phyloP scores from a whole-genome alignment of 2,113 vertebrate species.

The Macquaria ambigua region DNA sequence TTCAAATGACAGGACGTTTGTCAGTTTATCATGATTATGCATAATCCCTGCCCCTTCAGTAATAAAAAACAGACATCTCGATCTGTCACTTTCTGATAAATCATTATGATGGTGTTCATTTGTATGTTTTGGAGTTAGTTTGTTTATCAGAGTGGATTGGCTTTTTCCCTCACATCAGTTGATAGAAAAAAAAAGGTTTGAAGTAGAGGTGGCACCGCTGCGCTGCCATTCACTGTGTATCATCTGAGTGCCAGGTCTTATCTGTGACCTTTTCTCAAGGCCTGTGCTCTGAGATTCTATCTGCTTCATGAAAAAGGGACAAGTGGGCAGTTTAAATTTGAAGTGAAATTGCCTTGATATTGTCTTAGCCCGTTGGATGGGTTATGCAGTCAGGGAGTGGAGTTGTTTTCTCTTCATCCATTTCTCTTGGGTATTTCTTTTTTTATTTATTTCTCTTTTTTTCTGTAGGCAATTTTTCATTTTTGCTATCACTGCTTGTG shows the following conservation, averaged over 20 bases:
- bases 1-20: conserved; percentile 9
- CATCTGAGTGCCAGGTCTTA: conserved; percentile 60
- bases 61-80: background rate
- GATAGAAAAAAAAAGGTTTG: conserved; percentile 20
- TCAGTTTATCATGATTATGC: conserved; percentile 2
- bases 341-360: conserved; percentile 83
- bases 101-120: background rate
- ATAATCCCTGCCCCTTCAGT: background rate
- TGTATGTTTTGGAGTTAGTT: conserved; percentile 12
- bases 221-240: conserved; percentile 53
- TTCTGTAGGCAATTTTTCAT: conserved; percentile 57
- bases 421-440: conserved; percentile 56
- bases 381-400: conserved; percentile 57
- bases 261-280: conserved; percentile 81
- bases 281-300: conserved; percentile 75
- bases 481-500: conserved; percentile 43
- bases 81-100: background rate
- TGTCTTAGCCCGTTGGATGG: conserved; percentile 74
- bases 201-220: conserved; percentile 38
- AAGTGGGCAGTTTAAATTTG: conserved; percentile 80
- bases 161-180: conserved; percentile 32
- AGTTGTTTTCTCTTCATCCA: conserved; percentile 66
- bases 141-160: conserved; percentile 23
- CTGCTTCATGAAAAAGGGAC: conserved; percentile 71
- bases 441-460: background rate